A percentile compares a stretch with the other conserved stretches of the same genome.
phyloP scores from a whole-genome alignment of 2,113 vertebrate species.

The Marcusenius ussheri region DNA sequence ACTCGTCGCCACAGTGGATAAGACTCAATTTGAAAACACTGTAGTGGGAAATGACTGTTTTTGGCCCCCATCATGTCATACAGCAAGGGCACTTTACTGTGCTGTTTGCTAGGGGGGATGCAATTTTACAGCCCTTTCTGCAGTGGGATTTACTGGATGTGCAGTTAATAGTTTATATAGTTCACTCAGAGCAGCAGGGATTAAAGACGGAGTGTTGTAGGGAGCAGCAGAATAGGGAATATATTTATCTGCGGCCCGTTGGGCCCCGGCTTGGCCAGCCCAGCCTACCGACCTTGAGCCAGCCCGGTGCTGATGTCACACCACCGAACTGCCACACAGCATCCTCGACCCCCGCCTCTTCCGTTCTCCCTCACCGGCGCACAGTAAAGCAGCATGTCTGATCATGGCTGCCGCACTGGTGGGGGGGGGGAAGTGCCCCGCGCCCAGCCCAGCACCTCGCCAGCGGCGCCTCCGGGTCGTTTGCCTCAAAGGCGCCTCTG shows the following conservation, averaged over 20 bases:
- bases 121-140: conserved; percentile 48
- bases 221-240: conserved; percentile 32
- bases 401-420: neutral
- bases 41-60: conserved; percentile 62
- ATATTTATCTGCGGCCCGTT: conserved; percentile 37
- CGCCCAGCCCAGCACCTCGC: neutral
- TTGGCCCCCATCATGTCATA: conserved; percentile 59
- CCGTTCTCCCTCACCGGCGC: neutral
- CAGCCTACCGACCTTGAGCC: conserved; percentile 31
- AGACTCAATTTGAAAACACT: conserved; percentile 59
- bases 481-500: conserved; percentile 42
- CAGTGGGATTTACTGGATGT: conserved; percentile 61
- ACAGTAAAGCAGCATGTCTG: conserved; percentile 2
- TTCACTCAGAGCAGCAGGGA: conserved; percentile 51
- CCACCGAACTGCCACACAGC: conserved; percentile 15
- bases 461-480: conserved; percentile 38
- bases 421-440: neutral
- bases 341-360: neutral
- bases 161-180: conserved; percentile 66
- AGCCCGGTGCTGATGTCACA: conserved; percentile 20
- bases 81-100: conserved; percentile 52
- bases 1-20: no score
- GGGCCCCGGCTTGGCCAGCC: conserved; percentile 15
- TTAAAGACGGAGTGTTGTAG: conserved; percentile 55
- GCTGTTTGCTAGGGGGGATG: conserved; percentile 42